These are phyloP conservation scores for Diplosoma virens DNA, from an alignment of 23 tunicate species.

Conservation along the genomic window DNA sequence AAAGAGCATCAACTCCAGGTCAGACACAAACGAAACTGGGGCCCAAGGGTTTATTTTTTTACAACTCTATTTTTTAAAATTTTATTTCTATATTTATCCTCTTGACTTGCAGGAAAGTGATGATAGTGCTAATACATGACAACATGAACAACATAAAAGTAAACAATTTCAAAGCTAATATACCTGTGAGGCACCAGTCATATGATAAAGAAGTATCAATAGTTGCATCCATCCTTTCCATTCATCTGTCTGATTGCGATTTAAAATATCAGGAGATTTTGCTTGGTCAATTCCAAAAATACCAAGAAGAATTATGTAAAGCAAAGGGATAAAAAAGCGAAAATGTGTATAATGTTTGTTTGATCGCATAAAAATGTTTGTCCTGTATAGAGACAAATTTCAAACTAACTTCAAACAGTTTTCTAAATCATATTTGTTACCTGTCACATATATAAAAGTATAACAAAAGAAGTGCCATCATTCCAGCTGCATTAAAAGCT, in stretches of 20 bases:
- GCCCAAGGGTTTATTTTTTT: too few species aligned
- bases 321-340: slow-evolving; percentile 75
- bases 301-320: slow-evolving; percentile 61
- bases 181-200: slow-evolving; percentile 79
- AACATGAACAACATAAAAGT: too few species aligned
- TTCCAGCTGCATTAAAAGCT: slow-evolving; percentile 40
- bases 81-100: too few species aligned
- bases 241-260: slow-evolving; percentile 82
- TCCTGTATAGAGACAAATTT: slow-evolving; percentile 44
- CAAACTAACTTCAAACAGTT: not conserved
- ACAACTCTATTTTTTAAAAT: too few species aligned
- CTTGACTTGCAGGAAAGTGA: too few species aligned
- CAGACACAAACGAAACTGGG: too few species aligned
- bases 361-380: slow-evolving; percentile 77
- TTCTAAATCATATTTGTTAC: not conserved
- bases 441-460: slow-evolving; percentile 92
- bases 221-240: slow-evolving; percentile 97
- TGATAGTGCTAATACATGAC: too few species aligned
- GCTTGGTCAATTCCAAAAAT: slow-evolving; percentile 62
- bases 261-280: slow-evolving; percentile 42
- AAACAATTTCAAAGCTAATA: too few species aligned
- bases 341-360: slow-evolving; percentile 78
- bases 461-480: slow-evolving; percentile 50
- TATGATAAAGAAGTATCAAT: slow-evolving; percentile 70
- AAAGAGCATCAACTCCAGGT: too few species aligned